Base-by-base conservation (phyloP, 2,888 invertebrate genomes). In the Apodemia duryi region DNA sequence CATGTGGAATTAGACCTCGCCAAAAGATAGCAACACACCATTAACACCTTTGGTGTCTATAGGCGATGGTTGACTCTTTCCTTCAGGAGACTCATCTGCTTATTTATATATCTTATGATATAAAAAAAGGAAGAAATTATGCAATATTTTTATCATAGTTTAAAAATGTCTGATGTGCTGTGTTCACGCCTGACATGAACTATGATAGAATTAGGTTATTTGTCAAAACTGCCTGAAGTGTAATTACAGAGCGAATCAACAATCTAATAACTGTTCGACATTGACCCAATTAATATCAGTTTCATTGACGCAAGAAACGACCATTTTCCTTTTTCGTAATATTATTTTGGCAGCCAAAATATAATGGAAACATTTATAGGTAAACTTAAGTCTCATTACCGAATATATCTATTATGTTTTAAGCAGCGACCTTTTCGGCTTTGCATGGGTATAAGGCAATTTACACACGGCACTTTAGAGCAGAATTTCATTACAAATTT, bases 271-370 rank as follows among this genome's bases (percentile, higher is more conserved):
- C 54, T 11, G 54, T 54, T 11, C 54, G 54, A 29, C 54, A 54
- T 54, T 54, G 54, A 54, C 54, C 54, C 54, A 54, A 54, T 54
- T 54, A 54, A 10, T 32, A 28, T 29, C 11, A 29, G 28, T 54
- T 54, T 32, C 32, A 54, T 54, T 54, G 54, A 29, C 54, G 11
- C 28, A 32, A 54, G 11, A 29, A 54, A 32, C 54, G 11, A 29
- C 29, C 29, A 29, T 29, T 32, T 32, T 54, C 54, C 54, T 29
- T 54, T 54, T 32, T 54, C 32, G 11, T 29, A 32, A 54, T 29
- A 11, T 54, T 11, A n/a, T 28, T 52, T 9, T 7, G 10, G 32
- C 29, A 11, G 6, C 54, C 52, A 28, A 54, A 54, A 54, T 32
- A 32, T 32, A 13, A 54, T 54, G 32, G 11, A 46, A 46, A 46